A percentile compares a stretch with the other conserved stretches of the same genome.
These are phyloP conservation scores for Brachionus calyciflorus DNA, from an alignment of 1,140 invertebrate species.

Conservation along the genomic window DNA sequence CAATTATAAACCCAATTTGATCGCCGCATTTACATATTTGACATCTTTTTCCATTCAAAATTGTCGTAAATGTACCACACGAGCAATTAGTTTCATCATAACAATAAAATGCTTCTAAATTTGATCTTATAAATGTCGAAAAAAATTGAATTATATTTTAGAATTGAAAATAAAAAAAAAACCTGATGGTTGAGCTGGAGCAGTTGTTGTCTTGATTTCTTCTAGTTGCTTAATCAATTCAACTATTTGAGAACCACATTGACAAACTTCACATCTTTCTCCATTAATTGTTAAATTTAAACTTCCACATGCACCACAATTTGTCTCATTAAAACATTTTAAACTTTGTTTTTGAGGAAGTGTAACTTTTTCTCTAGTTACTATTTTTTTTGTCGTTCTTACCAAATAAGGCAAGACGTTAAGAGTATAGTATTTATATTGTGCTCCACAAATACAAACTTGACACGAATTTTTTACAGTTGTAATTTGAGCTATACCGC, in stretches of 20 bases:
- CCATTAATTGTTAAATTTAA: too few relatives aligned
- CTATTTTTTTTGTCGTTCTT: neutral
- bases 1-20: neutral
- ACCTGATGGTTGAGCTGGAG: too few relatives aligned
- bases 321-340: too few relatives aligned
- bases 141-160: too few relatives aligned
- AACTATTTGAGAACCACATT: too few relatives aligned
- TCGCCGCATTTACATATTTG: conserved; percentile 19
- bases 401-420: neutral
- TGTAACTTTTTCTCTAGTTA: too few relatives aligned
- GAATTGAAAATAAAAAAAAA: too few relatives aligned
- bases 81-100: neutral
- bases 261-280: too few relatives aligned
- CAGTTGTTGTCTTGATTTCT: too few relatives aligned
- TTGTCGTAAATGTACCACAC: neutral
- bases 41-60: conserved; percentile 7
- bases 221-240: too few relatives aligned
- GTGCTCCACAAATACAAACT: neutral
- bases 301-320: too few relatives aligned
- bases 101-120: neutral
- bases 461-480: neutral
- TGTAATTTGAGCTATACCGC: conserved; percentile 8
- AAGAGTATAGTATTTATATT: neutral
- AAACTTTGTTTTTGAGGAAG: neutral
- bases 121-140: too few relatives aligned